Evolutionary conservation across 2,888 invertebrate genomes (phyloP).

Genomic region (Crepidodera aurea): DNA sequence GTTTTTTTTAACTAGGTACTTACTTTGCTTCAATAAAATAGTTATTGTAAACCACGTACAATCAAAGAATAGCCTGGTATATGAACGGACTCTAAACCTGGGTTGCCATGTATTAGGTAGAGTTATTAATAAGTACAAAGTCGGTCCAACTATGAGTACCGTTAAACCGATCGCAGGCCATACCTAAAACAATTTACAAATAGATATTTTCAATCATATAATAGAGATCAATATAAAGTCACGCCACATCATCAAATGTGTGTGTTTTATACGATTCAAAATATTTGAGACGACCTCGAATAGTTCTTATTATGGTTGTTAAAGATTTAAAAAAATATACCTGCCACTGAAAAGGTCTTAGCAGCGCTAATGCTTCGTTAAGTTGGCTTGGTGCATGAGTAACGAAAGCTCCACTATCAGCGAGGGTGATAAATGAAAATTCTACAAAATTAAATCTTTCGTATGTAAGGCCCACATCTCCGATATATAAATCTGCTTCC

Average conservation of each 20-base stretch:
- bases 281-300: no score
- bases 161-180: constrained; percentile 77
- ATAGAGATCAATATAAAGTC: no score
- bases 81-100: constrained; percentile 55
- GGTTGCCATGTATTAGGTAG: constrained; percentile 68
- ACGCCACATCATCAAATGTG: no score
- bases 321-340: constrained; percentile 59
- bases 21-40: constrained; percentile 76
- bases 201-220: no score
- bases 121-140: constrained; percentile 73
- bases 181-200: constrained; percentile 65
- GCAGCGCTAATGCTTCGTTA: constrained; percentile 76
- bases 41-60: constrained; percentile 80
- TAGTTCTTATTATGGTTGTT: no score
- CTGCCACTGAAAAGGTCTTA: constrained; percentile 77
- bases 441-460: constrained; percentile 77
- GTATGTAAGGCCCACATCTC: constrained; percentile 78
- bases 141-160: constrained; percentile 72
- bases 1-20: no score
- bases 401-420: constrained; percentile 79
- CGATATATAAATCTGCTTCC: constrained; percentile 77
- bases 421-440: constrained; percentile 78
- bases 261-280: no score
- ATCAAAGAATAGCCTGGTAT: constrained; percentile 63
- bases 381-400: constrained; percentile 77